Conservation (phyloP, 2,113 vertebrate genomes). For the Peucedramus taeniatus region DNA sequence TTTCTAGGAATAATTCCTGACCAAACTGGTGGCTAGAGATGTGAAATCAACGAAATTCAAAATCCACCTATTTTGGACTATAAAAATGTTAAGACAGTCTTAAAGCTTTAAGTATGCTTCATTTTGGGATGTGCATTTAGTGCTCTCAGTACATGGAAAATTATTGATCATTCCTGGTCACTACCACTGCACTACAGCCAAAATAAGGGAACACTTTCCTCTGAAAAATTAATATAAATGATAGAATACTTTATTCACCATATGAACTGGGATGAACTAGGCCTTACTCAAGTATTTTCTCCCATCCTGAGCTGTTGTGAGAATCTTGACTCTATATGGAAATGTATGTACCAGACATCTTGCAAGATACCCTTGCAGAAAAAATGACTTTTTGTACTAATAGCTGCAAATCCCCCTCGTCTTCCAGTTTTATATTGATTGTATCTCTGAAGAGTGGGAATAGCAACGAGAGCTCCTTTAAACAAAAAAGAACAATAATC, state of each 20-base stretch:
- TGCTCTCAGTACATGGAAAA: not conserved
- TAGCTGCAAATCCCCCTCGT: not conserved
- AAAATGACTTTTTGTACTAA: constrained; percentile 42
- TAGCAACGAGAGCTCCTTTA: not conserved
- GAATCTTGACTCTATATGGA: constrained; percentile 10
- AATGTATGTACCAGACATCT: constrained; percentile 37
- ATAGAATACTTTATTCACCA: not conserved
- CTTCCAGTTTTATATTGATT: not conserved
- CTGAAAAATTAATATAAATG: not conserved
- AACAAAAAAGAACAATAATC: not conserved
- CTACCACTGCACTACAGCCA: fast-evolving
- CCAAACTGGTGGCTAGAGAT: not conserved
- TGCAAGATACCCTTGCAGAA: constrained; percentile 23
- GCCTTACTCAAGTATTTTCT: not conserved
- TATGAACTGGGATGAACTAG: not conserved
- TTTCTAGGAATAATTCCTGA: not conserved
- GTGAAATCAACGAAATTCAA: not conserved
- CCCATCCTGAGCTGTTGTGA: not conserved
- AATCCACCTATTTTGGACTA: fast-evolving
- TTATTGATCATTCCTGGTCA: not conserved
- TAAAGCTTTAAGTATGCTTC: not conserved
- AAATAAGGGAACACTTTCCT: not conserved
- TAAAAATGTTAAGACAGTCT: not conserved
- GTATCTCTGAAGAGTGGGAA: not conserved
- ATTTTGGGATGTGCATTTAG: not conserved